Base-by-base conservation (phyloP, 2,888 invertebrate species). In the Ennomos erosarius region DNA sequence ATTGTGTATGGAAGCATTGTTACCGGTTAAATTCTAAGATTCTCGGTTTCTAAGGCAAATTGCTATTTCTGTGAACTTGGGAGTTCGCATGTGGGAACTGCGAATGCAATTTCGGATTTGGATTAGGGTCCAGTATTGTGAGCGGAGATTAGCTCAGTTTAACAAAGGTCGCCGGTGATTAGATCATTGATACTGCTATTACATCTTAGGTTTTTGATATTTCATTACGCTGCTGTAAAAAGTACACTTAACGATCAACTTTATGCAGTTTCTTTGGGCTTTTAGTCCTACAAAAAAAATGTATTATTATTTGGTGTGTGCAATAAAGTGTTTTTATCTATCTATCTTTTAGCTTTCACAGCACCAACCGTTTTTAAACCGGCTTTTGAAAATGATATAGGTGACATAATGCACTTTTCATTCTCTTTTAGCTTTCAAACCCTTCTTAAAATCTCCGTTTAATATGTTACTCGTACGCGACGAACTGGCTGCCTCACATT, bases 1-100 rank as follows among this genome's bases (percentile, higher is more conserved):
- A 85, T 88, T 88, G 88, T 87, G 72, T 74, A 73, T 66, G 65
- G 52, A 62, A 72, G 60, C 79, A 85, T 88, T 89, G 88, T 90
- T 75, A 59, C 70, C 73, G 75, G 79, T 73, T 78, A 81, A 81
- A 84, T 85, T 84, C 85, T 78, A 75, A 82, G 82, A 84, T 84
- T 68, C 75, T 62, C 68, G 66, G 79, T 77, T 81, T 78, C 81
- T 81, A 82, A 81, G 79, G 79, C 78, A 79, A 79, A 84, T 86
- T 86, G 87, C 82, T 81, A 78, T 78, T 85, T 82, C 74, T 71
- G 62, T 55, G 69, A 70, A 74, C 81, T 78, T 74, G 70, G 73
- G 81, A 80, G 81, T 75, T 70, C 65, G 70, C 73, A 68, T 81
- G 83, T 88, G 88, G 84, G 89, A 89, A 88, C 75, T 88, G 88